phyloP scores from a whole-genome alignment of 1,140 invertebrate genomes.

The Neuroterus valhalla region DNA sequence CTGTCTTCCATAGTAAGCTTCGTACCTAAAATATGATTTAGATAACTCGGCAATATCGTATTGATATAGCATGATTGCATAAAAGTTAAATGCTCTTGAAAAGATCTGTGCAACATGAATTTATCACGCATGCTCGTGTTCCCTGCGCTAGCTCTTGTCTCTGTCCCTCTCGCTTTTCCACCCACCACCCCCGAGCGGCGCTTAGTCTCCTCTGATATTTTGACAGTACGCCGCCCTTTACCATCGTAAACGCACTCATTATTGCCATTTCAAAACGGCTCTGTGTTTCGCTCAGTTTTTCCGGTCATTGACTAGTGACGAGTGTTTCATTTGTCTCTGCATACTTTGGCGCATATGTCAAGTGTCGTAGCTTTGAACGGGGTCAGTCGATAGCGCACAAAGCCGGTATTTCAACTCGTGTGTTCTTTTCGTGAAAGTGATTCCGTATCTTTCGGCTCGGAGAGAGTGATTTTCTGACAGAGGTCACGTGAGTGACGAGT shows the following conservation, averaged over 20 bases:
- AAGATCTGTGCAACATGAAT: neutral
- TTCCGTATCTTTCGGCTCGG: neutral
- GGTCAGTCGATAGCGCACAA: constrained; percentile 62
- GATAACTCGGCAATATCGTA: too few relatives aligned
- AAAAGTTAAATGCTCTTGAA: neutral
- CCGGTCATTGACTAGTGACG: constrained; percentile 35
- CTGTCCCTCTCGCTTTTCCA: constrained; percentile 34
- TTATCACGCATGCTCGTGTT: constrained; percentile 63
- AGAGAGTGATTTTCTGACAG: constrained; percentile 15
- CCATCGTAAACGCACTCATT: constrained; percentile 49
- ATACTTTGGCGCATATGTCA: constrained; percentile 23
- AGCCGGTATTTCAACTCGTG: neutral
- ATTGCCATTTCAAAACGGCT: constrained; percentile 22
- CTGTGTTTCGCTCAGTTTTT: neutral
- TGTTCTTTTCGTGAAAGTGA: constrained; percentile 20
- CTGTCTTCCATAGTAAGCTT: too few relatives aligned
- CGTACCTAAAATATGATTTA: too few relatives aligned
- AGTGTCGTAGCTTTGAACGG: constrained; percentile 47
- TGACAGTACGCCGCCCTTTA: constrained; percentile 66
- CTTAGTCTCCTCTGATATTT: constrained; percentile 53
- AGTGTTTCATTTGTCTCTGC: constrained; percentile 28
- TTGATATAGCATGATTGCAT: too few relatives aligned
- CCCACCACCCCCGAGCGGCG: constrained; percentile 37
- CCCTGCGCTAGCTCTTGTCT: constrained; percentile 40
- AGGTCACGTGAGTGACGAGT: neutral